A percentile compares a stretch with the other conserved stretches of the same genome.
Evolutionary conservation across 2,113 vertebrate genomes (phyloP).

Genomic region (Microtus montanus): DNA sequence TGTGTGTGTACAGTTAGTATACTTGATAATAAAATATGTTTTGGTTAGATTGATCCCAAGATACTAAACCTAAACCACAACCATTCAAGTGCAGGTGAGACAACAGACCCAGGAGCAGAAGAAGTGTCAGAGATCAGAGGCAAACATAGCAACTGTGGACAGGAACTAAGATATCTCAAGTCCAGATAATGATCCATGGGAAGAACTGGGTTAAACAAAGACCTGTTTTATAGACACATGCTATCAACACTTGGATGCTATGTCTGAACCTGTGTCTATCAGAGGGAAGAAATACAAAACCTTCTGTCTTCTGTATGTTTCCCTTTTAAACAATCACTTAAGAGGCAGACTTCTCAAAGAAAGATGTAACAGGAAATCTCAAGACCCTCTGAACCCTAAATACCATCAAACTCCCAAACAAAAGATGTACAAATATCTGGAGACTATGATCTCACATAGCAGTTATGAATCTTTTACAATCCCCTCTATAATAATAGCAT

Average conservation of each 20-base stretch:
- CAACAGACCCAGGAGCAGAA: background rate
- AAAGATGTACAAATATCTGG: background rate
- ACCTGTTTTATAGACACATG: background rate
- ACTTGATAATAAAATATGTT: background rate
- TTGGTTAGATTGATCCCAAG: background rate
- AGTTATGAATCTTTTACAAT: background rate
- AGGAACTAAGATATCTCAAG: background rate
- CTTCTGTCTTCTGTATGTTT: background rate
- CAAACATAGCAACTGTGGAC: background rate
- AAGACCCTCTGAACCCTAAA: constrained; percentile 35
- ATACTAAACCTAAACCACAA: background rate
- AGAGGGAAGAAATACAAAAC: background rate
- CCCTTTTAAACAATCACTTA: background rate
- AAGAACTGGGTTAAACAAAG: background rate
- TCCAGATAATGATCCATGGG: background rate
- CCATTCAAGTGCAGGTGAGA: background rate
- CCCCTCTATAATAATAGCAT: background rate
- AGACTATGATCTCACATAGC: background rate
- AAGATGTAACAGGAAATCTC: background rate
- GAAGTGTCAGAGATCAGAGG: background rate
- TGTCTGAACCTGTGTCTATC: background rate
- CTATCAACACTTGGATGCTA: background rate
- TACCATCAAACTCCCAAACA: background rate
- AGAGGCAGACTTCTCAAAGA: background rate
- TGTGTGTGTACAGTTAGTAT: background rate